Base-by-base conservation (phyloP, 2,113 vertebrate species). In the Xenotilapia leptura region DNA sequence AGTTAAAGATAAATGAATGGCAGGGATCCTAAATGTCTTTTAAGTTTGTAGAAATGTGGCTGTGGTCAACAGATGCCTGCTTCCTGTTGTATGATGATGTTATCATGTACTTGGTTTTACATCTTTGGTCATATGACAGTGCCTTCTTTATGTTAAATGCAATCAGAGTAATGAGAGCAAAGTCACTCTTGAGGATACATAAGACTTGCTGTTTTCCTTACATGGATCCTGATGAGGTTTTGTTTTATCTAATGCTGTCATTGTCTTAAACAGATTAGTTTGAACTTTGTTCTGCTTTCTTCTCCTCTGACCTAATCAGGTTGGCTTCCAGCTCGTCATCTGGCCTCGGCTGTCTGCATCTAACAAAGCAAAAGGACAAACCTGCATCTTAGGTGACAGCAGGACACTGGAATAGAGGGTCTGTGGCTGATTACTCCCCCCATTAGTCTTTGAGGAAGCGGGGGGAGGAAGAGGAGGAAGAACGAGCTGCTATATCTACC, bases 231-330 rank as follows among this genome's bases (percentile, higher is more conserved):
- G 15, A 31, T 11, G 3, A 23, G 21, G 60, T 47, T 82, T 70
- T 68, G 11, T 60, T 45, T 11, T 26, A 54, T 36, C 47, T 79
- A 13, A 45, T 80, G 8, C 6, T 14, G 12, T n/a, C 2, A 2
- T 55, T 60, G 23, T 28, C 9, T 75, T 56, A n/a, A 75, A 49
- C 8, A 54, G 17, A 56, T 55, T n/a, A 38, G 12, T 47, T 47
- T 58, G 82, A 21, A 82, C 79, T 82, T 14, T 83, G 5, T 56
- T 84, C 31, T 79, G 28, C 38, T 81, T 92, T 88, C 90, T 83
- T 95, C 77, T 88, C 60, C 83, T 95, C 84, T 88, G 0, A 82
- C 93, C 60, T 85, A 85, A 88, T 56, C 88, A 98, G 97, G 96
- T 92, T 87, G 65, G 12, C 7, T 90, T 75, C 56, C 92, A 95